Evolutionary conservation across 1,140 invertebrate species (phyloP), one percentile per base, ranked within the genome.

Genomic region (Drosophila nasuta): DNA sequence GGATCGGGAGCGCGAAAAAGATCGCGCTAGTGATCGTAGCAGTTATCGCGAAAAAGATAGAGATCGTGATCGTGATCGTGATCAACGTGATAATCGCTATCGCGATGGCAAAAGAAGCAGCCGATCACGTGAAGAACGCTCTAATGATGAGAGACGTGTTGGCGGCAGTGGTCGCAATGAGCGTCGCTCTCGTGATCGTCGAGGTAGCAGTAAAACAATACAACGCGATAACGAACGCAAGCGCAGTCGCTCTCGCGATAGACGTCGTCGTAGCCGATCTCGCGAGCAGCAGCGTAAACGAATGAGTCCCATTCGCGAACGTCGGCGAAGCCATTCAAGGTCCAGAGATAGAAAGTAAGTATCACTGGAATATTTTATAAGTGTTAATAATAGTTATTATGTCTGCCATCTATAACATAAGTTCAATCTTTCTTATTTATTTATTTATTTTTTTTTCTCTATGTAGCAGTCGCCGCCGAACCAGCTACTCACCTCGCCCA

Each of bases 111-210:
- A 57, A 20, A 35, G 54, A 15, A 57, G 54, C 11, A 57, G 54
- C 11, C 54, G 54, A 17, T 41, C 54, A 25, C 54, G 54, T 6
- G 54, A 57, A 20, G 85, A 90, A 11, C 75, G 85, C 5, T 20
- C 48, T 28, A 45, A 28, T 15, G 69, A 69, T 35, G 67, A 79
- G 20, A 69, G 51, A 41, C 70, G 70, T 20, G 68, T 58, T 4
- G 49, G 62, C 6, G 48, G 73, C 7, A 48, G 52, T 8, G 68
- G 38, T 7, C 63, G 77, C 1, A 67, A 57, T 77, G 92, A 94
- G 15, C 94, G 93, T 63, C 92, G 93, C 57, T 95, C 94, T 35
- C 93, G 93, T 75, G 94, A 95, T 43, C 91, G 88, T 43, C 81
- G 89, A n/a, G 82, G 78, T 5, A 66, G 68, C 63, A 81, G 85